These are phyloP conservation scores for Cosmia trapezina DNA, from an alignment of 2,888 invertebrate species.

Conservation along the genomic window DNA sequence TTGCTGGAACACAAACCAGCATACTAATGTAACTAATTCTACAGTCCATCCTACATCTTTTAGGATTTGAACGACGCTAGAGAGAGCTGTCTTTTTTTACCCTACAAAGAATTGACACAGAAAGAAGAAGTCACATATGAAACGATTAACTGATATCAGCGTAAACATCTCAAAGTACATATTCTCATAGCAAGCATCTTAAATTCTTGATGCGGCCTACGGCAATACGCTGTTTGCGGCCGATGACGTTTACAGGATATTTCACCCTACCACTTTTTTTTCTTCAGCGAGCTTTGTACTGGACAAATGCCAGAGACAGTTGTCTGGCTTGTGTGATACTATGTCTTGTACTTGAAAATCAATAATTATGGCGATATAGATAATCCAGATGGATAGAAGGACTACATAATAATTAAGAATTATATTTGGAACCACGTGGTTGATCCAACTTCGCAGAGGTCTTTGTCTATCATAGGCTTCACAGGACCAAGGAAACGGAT, in stretches of 20 bases:
- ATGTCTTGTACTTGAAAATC: conserved; percentile 33
- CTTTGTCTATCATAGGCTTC: neutral
- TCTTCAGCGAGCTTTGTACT: conserved; percentile 16
- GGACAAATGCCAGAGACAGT: conserved; percentile 44
- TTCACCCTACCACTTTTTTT: conserved; percentile 9
- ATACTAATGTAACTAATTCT: conserved; percentile 11
- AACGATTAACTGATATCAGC: neutral
- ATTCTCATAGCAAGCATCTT: neutral
- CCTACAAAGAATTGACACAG: neutral
- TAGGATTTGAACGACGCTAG: neutral
- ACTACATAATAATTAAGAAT: neutral
- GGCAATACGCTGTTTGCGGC: neutral
- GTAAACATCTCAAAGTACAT: neutral
- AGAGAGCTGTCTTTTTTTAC: neutral
- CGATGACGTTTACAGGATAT: neutral
- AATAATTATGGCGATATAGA: conserved; percentile 24
- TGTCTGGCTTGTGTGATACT: conserved; percentile 39
- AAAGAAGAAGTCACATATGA: neutral
- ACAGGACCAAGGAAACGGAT: neutral
- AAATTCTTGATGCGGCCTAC: neutral
- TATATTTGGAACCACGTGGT: neutral
- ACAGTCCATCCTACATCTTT: neutral
- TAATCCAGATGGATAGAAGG: neutral
- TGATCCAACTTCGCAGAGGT: neutral
- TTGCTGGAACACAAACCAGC: conserved; percentile 79